Evolutionary conservation across 2,888 invertebrate genomes (phyloP), one percentile per base, ranked within the genome.

Genomic region (Temnothorax ravouxi): DNA sequence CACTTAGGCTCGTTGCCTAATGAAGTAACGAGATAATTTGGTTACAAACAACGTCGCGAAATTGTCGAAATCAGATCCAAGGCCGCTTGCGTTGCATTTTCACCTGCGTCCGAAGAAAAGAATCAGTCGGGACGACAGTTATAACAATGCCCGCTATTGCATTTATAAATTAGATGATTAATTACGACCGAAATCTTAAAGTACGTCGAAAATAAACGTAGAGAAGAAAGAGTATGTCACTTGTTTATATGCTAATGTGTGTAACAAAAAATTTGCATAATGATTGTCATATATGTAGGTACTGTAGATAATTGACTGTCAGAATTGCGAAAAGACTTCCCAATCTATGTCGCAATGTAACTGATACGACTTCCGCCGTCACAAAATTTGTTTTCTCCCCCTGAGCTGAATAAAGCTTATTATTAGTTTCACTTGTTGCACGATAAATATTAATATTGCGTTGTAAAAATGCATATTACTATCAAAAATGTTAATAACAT

Each of bases 1-100:
- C 74, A 74, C 77, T 75, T 9, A 38, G 84, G 11, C 71, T 83
- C 64, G 86, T 88, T 89, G 87, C 87, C 80, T 83, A 87, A 88
- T 72, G 86, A 34, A 5, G 34, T 34, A 34, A 90, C 88, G 87
- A 89, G 91, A 92, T 92, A 91, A 92, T 92, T 90, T 82, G 83
- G 87, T 88, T 89, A 85, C 85, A 76, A 87, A 85, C 79, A 76
- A 76, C 75, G 86, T 80, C 66, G 11, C 56, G 84, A 18, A 76
- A 87, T 85, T 76, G 83, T 62, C 41, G 86, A 87, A 87, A 88
- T 66, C 84, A 59, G 69, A 56, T 59, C 71, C 91, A 91, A 91
- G 91, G 91, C 87, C 87, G 85, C n/a, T 71, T 56, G 38, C 2
- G 18, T 80, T 71, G 76, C 41, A 67, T 91, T 86, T 89, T 89